These are phyloP conservation scores for Carassius gibelio DNA, from an alignment of 2,113 vertebrate species.

Conservation along the genomic window DNA sequence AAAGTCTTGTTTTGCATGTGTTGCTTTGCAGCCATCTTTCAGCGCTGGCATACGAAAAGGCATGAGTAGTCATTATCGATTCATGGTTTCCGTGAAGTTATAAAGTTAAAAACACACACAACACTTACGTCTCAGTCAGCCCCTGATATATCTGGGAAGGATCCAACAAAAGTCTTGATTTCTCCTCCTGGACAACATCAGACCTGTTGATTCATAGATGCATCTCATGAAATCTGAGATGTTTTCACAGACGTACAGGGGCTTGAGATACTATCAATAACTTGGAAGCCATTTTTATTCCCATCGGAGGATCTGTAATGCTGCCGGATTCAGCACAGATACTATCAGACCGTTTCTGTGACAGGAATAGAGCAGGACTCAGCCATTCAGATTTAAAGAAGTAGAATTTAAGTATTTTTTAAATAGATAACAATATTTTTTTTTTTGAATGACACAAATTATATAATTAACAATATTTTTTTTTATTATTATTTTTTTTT, in stretches of 20 bases:
- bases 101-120: too few species aligned
- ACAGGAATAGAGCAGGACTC: background rate
- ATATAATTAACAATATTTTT: too few species aligned
- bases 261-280: conserved; percentile 17
- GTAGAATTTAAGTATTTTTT: too few species aligned
- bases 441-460: too few species aligned
- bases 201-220: background rate
- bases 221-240: conserved; percentile 14
- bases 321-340: background rate
- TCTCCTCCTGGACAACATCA: background rate
- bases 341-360: background rate
- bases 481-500: too few species aligned
- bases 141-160: conserved; percentile 26
- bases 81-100: too few species aligned
- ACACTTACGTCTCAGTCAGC: too few species aligned
- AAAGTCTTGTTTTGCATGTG: background rate
- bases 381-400: too few species aligned
- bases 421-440: too few species aligned
- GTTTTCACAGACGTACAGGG: conserved; percentile 2
- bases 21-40: background rate
- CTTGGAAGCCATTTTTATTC: conserved; percentile 4
- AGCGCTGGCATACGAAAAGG: background rate
- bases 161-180: background rate
- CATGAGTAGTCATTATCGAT: background rate
- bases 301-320: background rate